phyloP scores from a whole-genome alignment of 37 sponge, comb jelly and placozoan species.

The Cladorhizidae sp. region DNA sequence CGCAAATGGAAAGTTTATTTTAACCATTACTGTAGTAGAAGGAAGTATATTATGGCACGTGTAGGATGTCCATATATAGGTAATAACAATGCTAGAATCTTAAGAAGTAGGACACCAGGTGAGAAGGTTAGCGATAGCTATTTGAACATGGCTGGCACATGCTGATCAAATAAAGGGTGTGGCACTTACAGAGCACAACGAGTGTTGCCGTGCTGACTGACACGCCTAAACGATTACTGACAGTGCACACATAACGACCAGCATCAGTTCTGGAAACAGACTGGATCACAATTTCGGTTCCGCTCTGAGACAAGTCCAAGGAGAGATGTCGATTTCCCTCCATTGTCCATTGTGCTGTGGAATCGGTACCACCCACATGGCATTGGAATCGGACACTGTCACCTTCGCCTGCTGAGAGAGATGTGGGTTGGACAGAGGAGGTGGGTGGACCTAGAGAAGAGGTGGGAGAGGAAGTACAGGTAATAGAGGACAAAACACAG shows the following conservation, averaged over 20 bases:
- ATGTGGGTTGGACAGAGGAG: not conserved
- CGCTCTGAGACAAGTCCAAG: not conserved
- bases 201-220: not conserved
- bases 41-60: too few species aligned
- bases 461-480: not conserved
- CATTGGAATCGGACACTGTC: slow-evolving; percentile 12
- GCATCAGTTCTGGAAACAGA: not conserved
- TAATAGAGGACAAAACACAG: too few species aligned
- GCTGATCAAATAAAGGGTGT: too few species aligned
- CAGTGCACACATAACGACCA: slow-evolving; percentile 14
- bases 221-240: not conserved
- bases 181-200: slow-evolving; percentile 7
- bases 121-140: too few species aligned
- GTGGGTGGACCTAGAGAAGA: slow-evolving; percentile 17
- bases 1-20: too few species aligned
- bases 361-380: not conserved
- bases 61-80: too few species aligned
- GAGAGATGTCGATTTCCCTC: not conserved
- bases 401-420: not conserved
- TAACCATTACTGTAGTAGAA: too few species aligned
- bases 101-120: too few species aligned
- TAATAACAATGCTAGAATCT: too few species aligned
- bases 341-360: not conserved
- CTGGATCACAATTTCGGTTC: not conserved
- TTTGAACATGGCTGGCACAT: too few species aligned